Evolutionary conservation across 2,797 vertebrate species (phyloP), one percentile per base, ranked within the genome.

Genomic region (Schizothorax lantsangensis): DNA sequence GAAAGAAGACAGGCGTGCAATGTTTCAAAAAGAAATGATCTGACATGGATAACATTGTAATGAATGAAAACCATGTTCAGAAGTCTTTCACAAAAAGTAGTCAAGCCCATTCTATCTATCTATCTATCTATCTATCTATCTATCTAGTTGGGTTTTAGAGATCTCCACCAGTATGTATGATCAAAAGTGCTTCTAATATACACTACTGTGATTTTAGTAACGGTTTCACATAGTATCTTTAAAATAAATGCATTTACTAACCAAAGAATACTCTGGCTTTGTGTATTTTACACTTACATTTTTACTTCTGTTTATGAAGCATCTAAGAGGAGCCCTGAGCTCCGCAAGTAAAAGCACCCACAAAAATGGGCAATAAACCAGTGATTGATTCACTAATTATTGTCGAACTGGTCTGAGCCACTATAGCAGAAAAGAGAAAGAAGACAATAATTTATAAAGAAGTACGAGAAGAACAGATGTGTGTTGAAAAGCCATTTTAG

Each of bases 221-320:
- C 11, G 8, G 23, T 64, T 79, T 79, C 54, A 64, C 57, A 45
- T 43, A 30, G 54, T 79, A 79, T 40, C 5, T 36, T 54, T 36
- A 52, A 54, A 77, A 38, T 21, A 30, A 49, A 30, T 75, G 45
- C 40, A 62, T 68, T 8, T n/a, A 84, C 45, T 23, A n/a, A 47
- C 6, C 49, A 85, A 71, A 71, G 26, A 59, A 43, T 45, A 26
- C 77, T 19, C 52, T 71, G 19, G 21, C 1, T 52, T 75, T 75
- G 85, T 81, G 85, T 82, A 82, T 82, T 86, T 86, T 86, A 86
- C 80, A 86, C 85, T 38, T 82, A 81, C 80, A 82, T 82, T 26
- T 75, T 75, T 77, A 82, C 85, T 86, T 86, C 85, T 33, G n/a
- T 79, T 79, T 57, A 77, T 59, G 85, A 85, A 85, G 84, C 66